Conservation (phyloP, 2,113 vertebrate species). For the Mormoops blainvillei region DNA sequence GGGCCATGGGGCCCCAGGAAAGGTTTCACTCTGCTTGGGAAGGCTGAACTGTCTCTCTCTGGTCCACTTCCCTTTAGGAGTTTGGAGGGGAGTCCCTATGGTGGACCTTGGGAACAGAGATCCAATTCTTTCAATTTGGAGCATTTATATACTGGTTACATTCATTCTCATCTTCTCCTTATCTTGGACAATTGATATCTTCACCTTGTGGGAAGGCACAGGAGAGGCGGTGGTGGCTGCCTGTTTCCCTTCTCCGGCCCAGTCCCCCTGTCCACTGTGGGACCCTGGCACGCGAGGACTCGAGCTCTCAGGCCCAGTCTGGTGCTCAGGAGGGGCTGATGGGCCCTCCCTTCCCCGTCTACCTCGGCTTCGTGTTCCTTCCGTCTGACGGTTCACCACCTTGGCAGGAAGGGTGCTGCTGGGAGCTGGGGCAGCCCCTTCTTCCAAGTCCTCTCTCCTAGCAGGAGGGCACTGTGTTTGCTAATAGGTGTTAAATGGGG, state of each 20-base stretch:
- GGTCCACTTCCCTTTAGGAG: background rate
- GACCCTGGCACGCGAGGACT: background rate
- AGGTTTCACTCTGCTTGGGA: background rate
- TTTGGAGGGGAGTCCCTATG: background rate
- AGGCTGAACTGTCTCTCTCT: background rate
- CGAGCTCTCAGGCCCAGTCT: background rate
- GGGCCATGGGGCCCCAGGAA: background rate
- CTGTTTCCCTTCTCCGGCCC: background rate
- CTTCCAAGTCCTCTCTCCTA: conserved; percentile 66
- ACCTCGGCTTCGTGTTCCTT: conserved; percentile 45
- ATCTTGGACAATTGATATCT: background rate
- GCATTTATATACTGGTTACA: background rate
- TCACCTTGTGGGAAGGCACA: background rate
- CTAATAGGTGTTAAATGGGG: conserved; percentile 84
- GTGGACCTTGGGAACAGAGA: background rate
- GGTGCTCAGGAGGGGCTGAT: background rate
- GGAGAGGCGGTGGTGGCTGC: background rate
- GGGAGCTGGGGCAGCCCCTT: conserved; percentile 72
- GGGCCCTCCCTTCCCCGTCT: background rate
- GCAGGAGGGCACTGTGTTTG: conserved; percentile 69
- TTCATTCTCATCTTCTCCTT: background rate
- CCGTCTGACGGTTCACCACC: conserved; percentile 72
- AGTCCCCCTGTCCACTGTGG: background rate
- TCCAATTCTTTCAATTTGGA: background rate
- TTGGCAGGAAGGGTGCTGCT: conserved; percentile 75